Evolutionary conservation across 2,113 vertebrate species (phyloP).

Genomic region (Uria lomvia): DNA sequence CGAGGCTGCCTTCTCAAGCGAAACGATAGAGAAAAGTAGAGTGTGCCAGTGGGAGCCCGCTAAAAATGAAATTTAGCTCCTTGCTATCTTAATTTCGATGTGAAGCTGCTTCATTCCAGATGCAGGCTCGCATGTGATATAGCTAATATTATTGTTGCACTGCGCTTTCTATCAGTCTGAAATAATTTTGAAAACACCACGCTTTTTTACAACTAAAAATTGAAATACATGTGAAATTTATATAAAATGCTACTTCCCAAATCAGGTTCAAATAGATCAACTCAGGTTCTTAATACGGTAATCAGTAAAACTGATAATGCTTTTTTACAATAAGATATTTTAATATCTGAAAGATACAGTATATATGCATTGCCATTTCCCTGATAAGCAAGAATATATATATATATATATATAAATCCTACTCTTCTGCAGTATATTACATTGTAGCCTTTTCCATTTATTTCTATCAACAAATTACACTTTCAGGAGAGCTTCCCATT

Average conservation of each 20-base stretch:
- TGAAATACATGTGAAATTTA: neutral
- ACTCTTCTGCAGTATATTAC: neutral
- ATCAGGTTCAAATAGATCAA: neutral
- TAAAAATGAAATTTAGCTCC: neutral
- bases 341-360: neutral
- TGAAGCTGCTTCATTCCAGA: neutral
- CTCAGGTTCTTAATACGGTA: neutral
- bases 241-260: neutral
- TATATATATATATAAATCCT: neutral
- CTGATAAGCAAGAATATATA: neutral
- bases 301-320: neutral
- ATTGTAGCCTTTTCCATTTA: neutral
- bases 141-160: neutral
- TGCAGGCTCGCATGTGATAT: neutral
- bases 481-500: neutral
- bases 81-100: neutral
- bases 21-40: neutral
- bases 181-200: neutral
- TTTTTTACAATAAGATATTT: neutral
- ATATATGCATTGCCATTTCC: neutral
- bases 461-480: neutral
- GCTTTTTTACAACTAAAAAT: neutral
- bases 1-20: neutral
- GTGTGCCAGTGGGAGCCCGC: neutral
- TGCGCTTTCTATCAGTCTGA: neutral